Conservation (phyloP, 2,888 invertebrate genomes). For the Silvanus unidentatus region DNA sequence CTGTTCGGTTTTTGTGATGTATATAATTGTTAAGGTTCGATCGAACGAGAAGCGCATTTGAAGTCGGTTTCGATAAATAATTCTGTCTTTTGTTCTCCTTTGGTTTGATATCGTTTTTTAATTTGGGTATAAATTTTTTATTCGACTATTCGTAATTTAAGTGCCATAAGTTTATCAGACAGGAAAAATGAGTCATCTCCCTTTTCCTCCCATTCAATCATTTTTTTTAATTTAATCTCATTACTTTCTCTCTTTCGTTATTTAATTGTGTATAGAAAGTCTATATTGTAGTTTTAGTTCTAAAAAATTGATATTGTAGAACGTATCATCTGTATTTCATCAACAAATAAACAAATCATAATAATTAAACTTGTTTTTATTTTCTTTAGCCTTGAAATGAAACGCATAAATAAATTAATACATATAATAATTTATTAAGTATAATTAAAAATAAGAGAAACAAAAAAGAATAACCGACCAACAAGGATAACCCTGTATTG, state of each 20-base stretch:
- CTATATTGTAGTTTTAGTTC: conserved; percentile 12
- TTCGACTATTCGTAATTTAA: conserved; percentile 12
- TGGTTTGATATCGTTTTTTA: conserved; percentile 10
- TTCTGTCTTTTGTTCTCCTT: conserved; percentile 7
- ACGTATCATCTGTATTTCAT: conserved; percentile 3
- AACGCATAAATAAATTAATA: too few species aligned
- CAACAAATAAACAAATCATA: conserved; percentile 1
- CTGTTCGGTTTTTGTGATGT: conserved; percentile 40
- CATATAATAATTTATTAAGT: too few species aligned
- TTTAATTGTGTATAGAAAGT: conserved; percentile 11
- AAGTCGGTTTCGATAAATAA: conserved; percentile 14
- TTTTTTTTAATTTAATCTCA: too few species aligned
- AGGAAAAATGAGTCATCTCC: too few species aligned
- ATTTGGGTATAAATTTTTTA: conserved; percentile 20
- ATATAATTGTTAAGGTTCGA: conserved; percentile 41
- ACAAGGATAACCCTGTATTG: too few species aligned
- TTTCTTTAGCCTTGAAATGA: too few species aligned
- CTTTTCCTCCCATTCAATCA: too few species aligned
- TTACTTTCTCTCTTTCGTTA: conserved; percentile 11
- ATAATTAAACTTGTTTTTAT: background rate
- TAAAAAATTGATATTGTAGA: conserved; percentile 12
- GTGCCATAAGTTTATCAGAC: conserved; percentile 23
- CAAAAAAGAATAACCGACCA: too few species aligned
- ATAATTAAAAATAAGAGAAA: too few species aligned
- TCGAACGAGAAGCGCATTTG: conserved; percentile 21